Base-by-base conservation (phyloP, 2,888 invertebrate species). In the Muscina levida region DNA sequence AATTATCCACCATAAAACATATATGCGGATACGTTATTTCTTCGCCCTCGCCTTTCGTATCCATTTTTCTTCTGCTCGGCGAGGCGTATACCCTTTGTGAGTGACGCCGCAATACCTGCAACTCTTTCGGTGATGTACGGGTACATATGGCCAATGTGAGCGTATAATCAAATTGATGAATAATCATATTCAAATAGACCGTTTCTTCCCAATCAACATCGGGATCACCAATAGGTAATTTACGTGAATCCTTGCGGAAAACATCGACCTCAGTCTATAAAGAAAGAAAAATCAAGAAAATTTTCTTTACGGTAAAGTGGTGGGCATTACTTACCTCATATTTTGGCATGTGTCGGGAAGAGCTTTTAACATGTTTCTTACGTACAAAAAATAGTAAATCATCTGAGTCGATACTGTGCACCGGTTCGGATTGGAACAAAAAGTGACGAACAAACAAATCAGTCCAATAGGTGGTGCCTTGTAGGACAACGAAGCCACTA, bases 171-270 rank as follows among this genome's bases (percentile, higher is more conserved):
- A 99, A 97, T 92, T 99, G 98, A 91, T 99, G 99, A 89, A 99
- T 96, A 86, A 99, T 95, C 90, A 99, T 93, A 92, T 99, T 99
- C 85, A 99, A 93, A 92, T 98, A 99, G 83, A 99, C 98, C 76
- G 98, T 99, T 92, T 99, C 99, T 91, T 99, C 98, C 99, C 99
- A 99, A 91, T 99, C 98, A 86, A 98, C 95, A 83, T 97, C 97
- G 53, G 96, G 96, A 92, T 99, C 98, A 79, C 97, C 97, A 87
- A 98, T 96, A 68, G 99, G 99, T 87, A 98, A 92, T 91, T 98
- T 98, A 89, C 97, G 95, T 87, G 98, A 98, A 91, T 98, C 98
- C 91, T 98, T 97, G 83, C 99, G 95, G 92, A 97, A 98, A 83
- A 99, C 99, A 92, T 99, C 98, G 84, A 99, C 96, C 91, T 97